Base-by-base conservation (phyloP, 2,888 invertebrate species). In the Catocala sponsa region DNA sequence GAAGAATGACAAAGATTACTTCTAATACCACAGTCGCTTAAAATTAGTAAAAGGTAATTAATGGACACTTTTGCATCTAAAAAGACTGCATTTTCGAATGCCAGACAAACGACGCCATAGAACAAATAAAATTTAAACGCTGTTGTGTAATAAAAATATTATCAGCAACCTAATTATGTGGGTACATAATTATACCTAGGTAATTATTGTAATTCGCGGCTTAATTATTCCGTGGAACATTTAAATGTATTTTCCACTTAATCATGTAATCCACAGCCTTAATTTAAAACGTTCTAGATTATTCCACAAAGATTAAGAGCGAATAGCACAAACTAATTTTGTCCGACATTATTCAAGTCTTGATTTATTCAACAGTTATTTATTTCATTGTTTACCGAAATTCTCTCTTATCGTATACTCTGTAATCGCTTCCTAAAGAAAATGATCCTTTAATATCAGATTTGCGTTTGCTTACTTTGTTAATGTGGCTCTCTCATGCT, bases 391-490 rank as follows among this genome's bases (percentile, higher is more conserved):
- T 72, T 74, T 71, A 70, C 72, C 64, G 63, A 74, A 72, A 73
- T 74, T 72, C 62, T 72, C 62, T 66, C 69, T 78, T 78, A 81
- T 75, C 78, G 65, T 65, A 15, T 68, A 76, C 65, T 66, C 68
- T 68, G 69, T 83, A 81, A 79, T 80, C 72, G 83, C 81, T 88
- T 86, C 85, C 85, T 83, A 76, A 80, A 70, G 68, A 79, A 84
- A 88, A 88, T 86, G 80, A 89, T 87, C 78, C 83, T 64, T 83
- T 90, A 90, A 90, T 90, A 89, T 85, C 83, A 80, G 82, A 88
- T 88, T 91, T 88, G 91, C 90, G 90, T 91, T 91, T 82, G 74
- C 79, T 72, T 72, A 76, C 49, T 56, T 77, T 68, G 64, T 66
- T 90, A 91, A 90, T 89, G 85, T 78, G 74, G 63, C 64, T 70